Evolutionary conservation across 2,888 invertebrate species (phyloP).

Genomic region (Arrhopalites spinosus): DNA sequence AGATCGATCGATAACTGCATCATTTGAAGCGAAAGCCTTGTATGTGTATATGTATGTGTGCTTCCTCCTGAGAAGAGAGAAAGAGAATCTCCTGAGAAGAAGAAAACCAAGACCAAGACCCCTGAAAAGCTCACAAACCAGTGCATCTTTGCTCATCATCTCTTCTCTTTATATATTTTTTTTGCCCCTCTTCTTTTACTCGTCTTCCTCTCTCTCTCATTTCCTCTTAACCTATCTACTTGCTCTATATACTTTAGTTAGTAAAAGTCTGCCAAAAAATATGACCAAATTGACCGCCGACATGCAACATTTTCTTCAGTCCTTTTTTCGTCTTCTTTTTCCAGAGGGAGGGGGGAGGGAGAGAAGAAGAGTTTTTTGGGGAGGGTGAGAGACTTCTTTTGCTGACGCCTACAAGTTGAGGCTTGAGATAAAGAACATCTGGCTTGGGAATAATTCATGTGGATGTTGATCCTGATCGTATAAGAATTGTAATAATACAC

Average conservation of each 20-base stretch:
- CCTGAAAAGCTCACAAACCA: conserved; percentile 2
- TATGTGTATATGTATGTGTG: too few species aligned
- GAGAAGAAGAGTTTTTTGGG: too few species aligned
- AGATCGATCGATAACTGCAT: conserved; percentile 36
- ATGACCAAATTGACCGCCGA: conserved; percentile 33
- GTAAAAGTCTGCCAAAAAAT: conserved; percentile 4
- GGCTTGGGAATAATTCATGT: conserved; percentile 20
- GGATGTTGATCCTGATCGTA: not conserved
- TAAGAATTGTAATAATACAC: not conserved
- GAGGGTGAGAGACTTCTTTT: too few species aligned
- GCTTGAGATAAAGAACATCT: conserved; percentile 34
- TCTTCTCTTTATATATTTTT: conserved; percentile 5
- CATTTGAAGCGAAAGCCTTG: conserved; percentile 33
- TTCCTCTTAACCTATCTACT: not conserved
- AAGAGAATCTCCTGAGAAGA: not conserved
- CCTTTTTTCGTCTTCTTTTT: not conserved
- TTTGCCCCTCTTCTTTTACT: not conserved
- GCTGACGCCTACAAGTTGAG: not conserved
- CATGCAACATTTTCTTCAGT: conserved; percentile 18
- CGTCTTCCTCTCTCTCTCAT: conserved; percentile 13
- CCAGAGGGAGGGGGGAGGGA: not conserved
- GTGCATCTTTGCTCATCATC: conserved; percentile 14
- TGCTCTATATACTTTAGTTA: not conserved
- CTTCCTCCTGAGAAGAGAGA: conserved; percentile 3
- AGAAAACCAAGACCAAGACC: conserved; percentile 9